Evolutionary conservation across 1,140 invertebrate species (phyloP), one percentile per base, ranked within the genome.

Genomic region (Ceratosolen solmsi): DNA sequence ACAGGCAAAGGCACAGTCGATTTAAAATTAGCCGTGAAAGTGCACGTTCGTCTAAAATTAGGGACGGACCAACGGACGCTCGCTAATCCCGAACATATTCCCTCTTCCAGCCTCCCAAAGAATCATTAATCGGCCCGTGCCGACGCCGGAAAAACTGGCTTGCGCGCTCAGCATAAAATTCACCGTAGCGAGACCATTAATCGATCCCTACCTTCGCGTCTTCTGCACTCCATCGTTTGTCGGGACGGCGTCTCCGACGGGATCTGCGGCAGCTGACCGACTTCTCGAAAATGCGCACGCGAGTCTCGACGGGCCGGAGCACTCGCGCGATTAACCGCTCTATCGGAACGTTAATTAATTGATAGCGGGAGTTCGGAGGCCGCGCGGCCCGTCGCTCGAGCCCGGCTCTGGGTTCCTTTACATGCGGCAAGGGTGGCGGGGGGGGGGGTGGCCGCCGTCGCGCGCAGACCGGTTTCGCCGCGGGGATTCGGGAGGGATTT

Each of bases 251-350:
- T 71, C 38, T 71, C 70, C n/a, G 27, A 51, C 8, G 49, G 46
- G 49, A 73, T 56, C 46, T 4, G 15, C 46, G 27, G 71, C 27
- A 25, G 15, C 15, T 63, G 74, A 63, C 56, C 74, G 33, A 22
- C 20, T 60, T 63, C 33, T 46, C 51, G 41, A 1, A 49, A n/a
- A 71, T 8, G 68, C 5, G 33, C 15, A 17, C 33, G 3, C 33
- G 54, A 70, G 70, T 51, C 70, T 51, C 70, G 41, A 30, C 46
- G 72, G 54, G 27, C 72, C 54, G 36, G 20, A 15, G 58, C 38
- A 77, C 74, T 77, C 58, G 74, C 54, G 49, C 76, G 60, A 79
- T 79, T 71, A 68, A 79, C 76, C 76, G 46, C 20, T 68, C 76
- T 5, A 79, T 70, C 63, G 63, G 20, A 70, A 36, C 27, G 76